These are phyloP conservation scores for Hormiphora californensis DNA, from an alignment of 37 sponge, comb jelly and placozoan species.

Conservation along the genomic window DNA sequence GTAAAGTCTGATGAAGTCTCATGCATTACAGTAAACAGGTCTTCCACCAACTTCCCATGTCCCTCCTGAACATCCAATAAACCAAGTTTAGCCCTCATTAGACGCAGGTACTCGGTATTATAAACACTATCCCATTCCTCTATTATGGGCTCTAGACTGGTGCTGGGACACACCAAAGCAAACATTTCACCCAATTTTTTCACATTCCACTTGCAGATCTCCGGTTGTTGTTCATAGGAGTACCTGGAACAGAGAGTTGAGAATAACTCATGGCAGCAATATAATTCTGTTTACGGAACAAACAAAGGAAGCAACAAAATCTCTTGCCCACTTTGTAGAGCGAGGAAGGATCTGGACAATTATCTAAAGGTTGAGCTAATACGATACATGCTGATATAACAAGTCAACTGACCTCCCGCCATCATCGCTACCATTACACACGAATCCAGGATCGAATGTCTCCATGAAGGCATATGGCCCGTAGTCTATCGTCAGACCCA, in stretches of 20 bases:
- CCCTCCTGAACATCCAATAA: not conserved
- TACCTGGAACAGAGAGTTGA: constrained; percentile 60
- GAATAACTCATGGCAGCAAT: too few relatives aligned
- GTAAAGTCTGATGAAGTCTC: constrained; percentile 45
- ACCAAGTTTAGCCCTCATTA: constrained; percentile 30
- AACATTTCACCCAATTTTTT: constrained; percentile 82
- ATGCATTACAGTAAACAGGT: not conserved
- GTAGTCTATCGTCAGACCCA: constrained; percentile 96
- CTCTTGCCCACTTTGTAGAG: too few relatives aligned
- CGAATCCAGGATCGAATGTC: constrained; percentile 72
- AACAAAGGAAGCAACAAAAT: not conserved
- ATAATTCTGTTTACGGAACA: too few relatives aligned
- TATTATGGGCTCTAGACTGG: not conserved
- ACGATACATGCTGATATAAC: too few relatives aligned
- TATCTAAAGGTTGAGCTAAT: too few relatives aligned
- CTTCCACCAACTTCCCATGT: not conserved
- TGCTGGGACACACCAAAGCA: constrained; percentile 53
- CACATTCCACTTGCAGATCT: constrained; percentile 88
- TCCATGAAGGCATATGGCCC: constrained; percentile 97
- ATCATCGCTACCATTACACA: constrained; percentile 67
- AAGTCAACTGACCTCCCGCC: constrained; percentile 11
- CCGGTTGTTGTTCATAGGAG: constrained; percentile 73
- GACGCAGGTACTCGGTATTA: not conserved
- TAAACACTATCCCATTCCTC: not conserved
- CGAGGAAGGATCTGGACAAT: too few relatives aligned